phyloP scores from a whole-genome alignment of 1,140 invertebrate species.

The Chrysopa pallens region DNA sequence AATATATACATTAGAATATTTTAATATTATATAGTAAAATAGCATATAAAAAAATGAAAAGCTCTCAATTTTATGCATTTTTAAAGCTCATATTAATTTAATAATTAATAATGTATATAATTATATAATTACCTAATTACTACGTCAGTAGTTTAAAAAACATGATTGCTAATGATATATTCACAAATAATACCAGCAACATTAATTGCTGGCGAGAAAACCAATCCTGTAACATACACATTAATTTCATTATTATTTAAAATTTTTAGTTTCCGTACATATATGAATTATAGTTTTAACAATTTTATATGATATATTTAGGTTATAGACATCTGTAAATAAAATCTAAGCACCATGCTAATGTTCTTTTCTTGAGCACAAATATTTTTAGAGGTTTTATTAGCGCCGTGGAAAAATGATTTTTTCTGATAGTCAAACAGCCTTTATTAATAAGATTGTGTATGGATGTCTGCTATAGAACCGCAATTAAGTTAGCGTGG shows the following conservation, averaged over 20 bases:
- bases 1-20: too few species aligned
- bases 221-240: slow-evolving; percentile 69
- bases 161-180: slow-evolving; percentile 89
- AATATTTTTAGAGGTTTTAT: background rate
- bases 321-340: background rate
- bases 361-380: background rate
- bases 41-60: too few species aligned
- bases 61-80: too few species aligned
- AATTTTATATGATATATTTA: background rate
- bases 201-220: slow-evolving; percentile 91
- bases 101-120: too few species aligned
- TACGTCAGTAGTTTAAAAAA: slow-evolving; percentile 94
- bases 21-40: too few species aligned
- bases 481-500: too few species aligned
- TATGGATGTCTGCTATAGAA: too few species aligned
- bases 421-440: too few species aligned
- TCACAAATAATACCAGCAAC: slow-evolving; percentile 87
- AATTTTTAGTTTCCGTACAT: background rate
- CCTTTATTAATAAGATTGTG: too few species aligned
- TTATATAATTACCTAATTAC: slow-evolving; percentile 17
- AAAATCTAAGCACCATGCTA: background rate
- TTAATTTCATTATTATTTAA: background rate
- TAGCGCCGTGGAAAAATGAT: too few species aligned
- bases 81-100: too few species aligned
- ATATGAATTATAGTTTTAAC: too few species aligned